Base-by-base conservation (phyloP, 2,797 vertebrate species). In the Rallus crepitans region DNA sequence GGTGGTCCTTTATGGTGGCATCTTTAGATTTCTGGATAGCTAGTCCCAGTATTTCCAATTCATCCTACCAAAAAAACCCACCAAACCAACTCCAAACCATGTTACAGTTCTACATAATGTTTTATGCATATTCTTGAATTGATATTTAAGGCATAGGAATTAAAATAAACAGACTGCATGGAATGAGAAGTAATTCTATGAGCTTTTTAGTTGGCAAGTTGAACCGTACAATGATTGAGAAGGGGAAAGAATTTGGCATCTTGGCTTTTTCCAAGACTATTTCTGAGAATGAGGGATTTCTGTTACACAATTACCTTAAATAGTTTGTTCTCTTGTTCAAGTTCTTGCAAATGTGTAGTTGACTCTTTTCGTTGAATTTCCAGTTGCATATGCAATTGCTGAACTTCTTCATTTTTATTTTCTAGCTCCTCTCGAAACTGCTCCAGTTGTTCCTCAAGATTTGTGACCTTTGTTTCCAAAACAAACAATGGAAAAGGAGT, bases 351-450 rank as follows among this genome's bases (percentile, higher is more conserved):
- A 61, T 98, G 99, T 64, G 99, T 99, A 96, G 98, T 98, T 64
- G 99, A 98, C 95, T 99, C 99, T 96, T 99, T 99, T 88, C 97
- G 98, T 97, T 99, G 99, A 97, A 99, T 99, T 98, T 99, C 99
- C 93, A 99, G 97, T 95, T 99, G 99, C 99, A 99, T 99, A 61
- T 99, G 98, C 63, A 99, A 98, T 89, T 99, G 99, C 94, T 99
- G 99, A 90, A 99, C 98, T 98, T 99, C 99, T 97, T 99, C 99
- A n/a, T 98, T 99, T 98, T 99, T 99, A 95, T 99, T 99, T 98
- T 99, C 99, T 96, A 99, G 98, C 96, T 99, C 99, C 95, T 99
- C 99, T 90, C 98, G 98, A 97, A 99, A 99, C 95, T 99, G 99
- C 87, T 99, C 99, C 95, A 99, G 97, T 90, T 99, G 99, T 93